A percentile compares a stretch with the other conserved stretches of the same genome.
Conservation (phyloP, 2,888 invertebrate genomes). For the Aspidapion aeneum region DNA sequence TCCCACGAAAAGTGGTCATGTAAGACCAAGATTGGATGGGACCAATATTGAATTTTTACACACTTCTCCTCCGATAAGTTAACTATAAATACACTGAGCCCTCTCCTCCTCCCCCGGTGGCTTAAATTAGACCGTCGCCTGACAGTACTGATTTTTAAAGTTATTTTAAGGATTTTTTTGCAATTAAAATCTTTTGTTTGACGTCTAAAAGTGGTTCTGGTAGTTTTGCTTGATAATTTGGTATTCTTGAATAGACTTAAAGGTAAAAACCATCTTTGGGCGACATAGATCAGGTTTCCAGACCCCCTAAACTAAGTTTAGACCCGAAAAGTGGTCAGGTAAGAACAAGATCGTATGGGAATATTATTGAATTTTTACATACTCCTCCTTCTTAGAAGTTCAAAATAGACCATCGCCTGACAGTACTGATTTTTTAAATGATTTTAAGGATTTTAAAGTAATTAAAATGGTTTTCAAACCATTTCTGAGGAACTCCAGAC, state of each 20-base stretch:
- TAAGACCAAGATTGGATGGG: constrained; percentile 47
- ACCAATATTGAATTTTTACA: constrained; percentile 42
- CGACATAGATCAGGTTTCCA: not conserved
- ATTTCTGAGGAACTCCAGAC: too few relatives aligned
- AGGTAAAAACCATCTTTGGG: constrained; percentile 31
- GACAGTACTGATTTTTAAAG: constrained; percentile 46
- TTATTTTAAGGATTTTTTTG: too few relatives aligned
- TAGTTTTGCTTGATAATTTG: too few relatives aligned
- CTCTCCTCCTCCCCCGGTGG: constrained; percentile 46
- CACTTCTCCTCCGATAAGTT: constrained; percentile 40
- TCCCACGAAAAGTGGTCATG: constrained; percentile 44
- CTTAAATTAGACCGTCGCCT: constrained; percentile 29
- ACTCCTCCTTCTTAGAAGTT: constrained; percentile 40
- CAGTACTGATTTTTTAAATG: constrained; percentile 44
- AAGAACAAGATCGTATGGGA: constrained; percentile 49
- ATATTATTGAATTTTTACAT: constrained; percentile 41
- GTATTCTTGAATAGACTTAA: too few relatives aligned
- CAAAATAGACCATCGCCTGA: constrained; percentile 34
- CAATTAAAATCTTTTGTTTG: too few relatives aligned
- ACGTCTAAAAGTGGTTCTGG: too few relatives aligned
- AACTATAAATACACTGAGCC: constrained; percentile 47
- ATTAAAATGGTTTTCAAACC: too few relatives aligned
- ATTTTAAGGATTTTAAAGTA: too few relatives aligned
- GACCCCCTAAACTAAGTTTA: not conserved
- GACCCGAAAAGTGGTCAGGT: constrained; percentile 44